Conservation (phyloP, 2,888 invertebrate species). For the Brassicogethes aeneus region DNA sequence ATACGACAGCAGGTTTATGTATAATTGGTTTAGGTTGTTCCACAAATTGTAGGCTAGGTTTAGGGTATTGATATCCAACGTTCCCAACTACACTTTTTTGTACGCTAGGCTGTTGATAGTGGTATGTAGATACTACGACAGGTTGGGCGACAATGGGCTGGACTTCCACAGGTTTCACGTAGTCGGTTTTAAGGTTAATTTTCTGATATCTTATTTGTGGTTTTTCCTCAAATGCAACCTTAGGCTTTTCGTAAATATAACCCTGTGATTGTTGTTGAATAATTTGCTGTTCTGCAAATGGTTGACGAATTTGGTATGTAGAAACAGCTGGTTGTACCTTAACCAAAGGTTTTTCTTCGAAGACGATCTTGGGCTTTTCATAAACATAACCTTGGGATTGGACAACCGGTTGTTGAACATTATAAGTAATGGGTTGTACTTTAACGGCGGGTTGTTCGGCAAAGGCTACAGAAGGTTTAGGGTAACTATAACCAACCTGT, state of each 20-base stretch:
- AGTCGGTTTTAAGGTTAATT: constrained; percentile 1
- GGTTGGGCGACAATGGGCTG: constrained; percentile 2
- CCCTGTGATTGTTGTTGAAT: constrained; percentile 28
- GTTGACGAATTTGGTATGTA: no score
- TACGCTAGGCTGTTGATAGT: constrained; percentile 9
- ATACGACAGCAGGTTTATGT: constrained; percentile 22
- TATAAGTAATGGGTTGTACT: constrained; percentile 7
- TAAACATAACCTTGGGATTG: constrained; percentile 37
- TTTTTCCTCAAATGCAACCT: constrained; percentile 34
- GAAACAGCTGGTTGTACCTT: no score
- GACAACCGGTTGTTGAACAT: no score
- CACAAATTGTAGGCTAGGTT: constrained; percentile 30
- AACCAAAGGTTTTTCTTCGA: constrained; percentile 37
- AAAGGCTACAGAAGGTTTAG: constrained; percentile 7
- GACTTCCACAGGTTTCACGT: constrained; percentile 2
- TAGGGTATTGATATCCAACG: constrained; percentile 15
- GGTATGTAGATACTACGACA: background rate
- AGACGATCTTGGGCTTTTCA: constrained; percentile 29
- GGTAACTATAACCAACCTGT: constrained; percentile 8
- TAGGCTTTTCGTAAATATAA: constrained; percentile 32
- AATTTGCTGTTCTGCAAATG: no score
- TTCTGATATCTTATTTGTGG: constrained; percentile 14
- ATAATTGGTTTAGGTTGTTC: constrained; percentile 27
- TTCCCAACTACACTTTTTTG: constrained; percentile 7
- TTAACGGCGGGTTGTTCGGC: constrained; percentile 7